A percentile compares a stretch with the other conserved stretches of the same genome.
Evolutionary conservation across 2,797 vertebrate genomes (phyloP).

Genomic region (Discoglossus pictus): DNA sequence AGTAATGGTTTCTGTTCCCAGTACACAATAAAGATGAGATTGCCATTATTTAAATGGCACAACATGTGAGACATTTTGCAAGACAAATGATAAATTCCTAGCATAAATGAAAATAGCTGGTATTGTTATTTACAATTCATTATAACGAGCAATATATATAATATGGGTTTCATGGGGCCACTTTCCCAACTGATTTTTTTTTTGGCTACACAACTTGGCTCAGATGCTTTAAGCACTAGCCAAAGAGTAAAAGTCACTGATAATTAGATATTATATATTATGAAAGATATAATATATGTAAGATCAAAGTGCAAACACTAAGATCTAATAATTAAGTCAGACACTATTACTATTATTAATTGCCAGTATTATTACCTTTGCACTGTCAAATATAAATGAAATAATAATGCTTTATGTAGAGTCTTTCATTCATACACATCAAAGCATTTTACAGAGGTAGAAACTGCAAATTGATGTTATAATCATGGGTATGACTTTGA

Average conservation of each 20-base stretch:
- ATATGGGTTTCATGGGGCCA: neutral
- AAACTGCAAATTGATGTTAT: no score
- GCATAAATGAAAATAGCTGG: no score
- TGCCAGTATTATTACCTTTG: constrained; percentile 24
- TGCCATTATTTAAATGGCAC: constrained; percentile 6
- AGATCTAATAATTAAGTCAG: constrained; percentile 18
- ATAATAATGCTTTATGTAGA: constrained; percentile 10
- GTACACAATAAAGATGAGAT: neutral
- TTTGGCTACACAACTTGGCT: constrained; percentile 16
- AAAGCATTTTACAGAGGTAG: no score
- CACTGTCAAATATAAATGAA: constrained; percentile 21
- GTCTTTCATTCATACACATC: constrained; percentile 29
- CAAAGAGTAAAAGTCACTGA: constrained; percentile 34
- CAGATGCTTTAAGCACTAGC: constrained; percentile 10
- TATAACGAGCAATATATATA: constrained; percentile 7
- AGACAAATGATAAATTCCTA: neutral
- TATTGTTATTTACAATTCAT: constrained; percentile 20
- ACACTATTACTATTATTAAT: constrained; percentile 32
- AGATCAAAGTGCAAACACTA: constrained; percentile 29
- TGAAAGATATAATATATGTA: no score
- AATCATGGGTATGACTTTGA: no score
- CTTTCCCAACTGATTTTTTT: constrained; percentile 21
- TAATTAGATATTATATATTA: constrained; percentile 11
- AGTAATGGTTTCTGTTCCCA: neutral
- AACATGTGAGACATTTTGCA: constrained; percentile 16